Evolutionary conservation across 2,888 invertebrate genomes (phyloP), one percentile per base, ranked within the genome.

Genomic region (Busseola fusca): DNA sequence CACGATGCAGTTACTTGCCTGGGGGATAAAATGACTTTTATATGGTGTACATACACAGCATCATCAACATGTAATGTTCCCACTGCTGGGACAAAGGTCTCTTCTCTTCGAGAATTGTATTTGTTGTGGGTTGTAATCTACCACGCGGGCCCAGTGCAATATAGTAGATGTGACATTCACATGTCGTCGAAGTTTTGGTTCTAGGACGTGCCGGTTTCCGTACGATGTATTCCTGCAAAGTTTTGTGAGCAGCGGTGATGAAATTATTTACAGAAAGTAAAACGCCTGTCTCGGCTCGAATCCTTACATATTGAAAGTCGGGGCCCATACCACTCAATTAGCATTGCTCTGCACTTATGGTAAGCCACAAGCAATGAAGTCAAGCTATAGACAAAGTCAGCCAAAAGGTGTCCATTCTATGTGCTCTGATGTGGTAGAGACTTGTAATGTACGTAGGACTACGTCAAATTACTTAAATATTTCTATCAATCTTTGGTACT

Each of bases 401-500:
- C 12, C 5, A 16, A 42, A 42, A 42, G 42, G 5, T 27, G 18
- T 27, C 3, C 1, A 48, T 18, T 34, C n/a, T 10, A 18, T 34
- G 30, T 25, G 7, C 6, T 50, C 34, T 25, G 18, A 37, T 37
- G 25, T 14, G 30, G 1, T 34, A 25, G 18, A 45, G 5, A 6
- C 3, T 34, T 50, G 50, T 12, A n/a, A 18, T 37, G 18, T 50
- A 50, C 1, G 25, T 63, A 10, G 27, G 16, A 18, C n/a, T 27
- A 64, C 21, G 60, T 70, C 76, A 76, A 62, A 52, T 40, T n/a
- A 57, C 25, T 16, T 7, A 34, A 65, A 57, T 37, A 50, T 50
- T 62, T 62, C 25, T 25, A 62, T 76, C 65, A 63, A 59, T 76
- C 69, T 59, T 16, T 40, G 14, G 30, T 54, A 45, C 77, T 64